Conservation (phyloP, 2,888 invertebrate genomes). For the Melanargia galathea region DNA sequence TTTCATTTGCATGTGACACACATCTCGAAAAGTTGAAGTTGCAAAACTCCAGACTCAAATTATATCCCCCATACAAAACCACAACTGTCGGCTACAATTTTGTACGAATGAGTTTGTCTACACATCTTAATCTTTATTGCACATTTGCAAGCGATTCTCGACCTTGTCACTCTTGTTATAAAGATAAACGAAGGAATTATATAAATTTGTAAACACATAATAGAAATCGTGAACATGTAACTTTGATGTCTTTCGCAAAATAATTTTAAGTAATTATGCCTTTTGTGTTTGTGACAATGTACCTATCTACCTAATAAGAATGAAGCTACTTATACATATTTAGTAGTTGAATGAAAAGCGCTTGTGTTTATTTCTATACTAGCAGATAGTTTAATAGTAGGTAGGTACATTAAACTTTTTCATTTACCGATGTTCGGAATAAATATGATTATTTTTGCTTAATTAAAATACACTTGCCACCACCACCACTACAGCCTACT, state of each 20-base stretch:
- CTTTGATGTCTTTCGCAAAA: conserved; percentile 57
- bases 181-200: conserved; percentile 32
- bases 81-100: conserved; percentile 65
- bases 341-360: neutral
- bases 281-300: conserved; percentile 31
- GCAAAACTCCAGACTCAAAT: conserved; percentile 46
- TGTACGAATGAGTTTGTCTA: conserved; percentile 63
- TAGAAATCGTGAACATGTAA: conserved; percentile 64
- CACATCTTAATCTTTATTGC: conserved; percentile 53
- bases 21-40: conserved; percentile 34
- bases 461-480: too few species aligned
- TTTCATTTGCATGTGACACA: conserved; percentile 16
- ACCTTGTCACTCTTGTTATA: conserved; percentile 44
- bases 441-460: too few species aligned
- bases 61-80: conserved; percentile 53
- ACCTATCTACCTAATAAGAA: too few species aligned
- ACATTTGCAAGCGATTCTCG: conserved; percentile 39
- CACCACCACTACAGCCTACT: too few species aligned
- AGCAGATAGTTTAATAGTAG: too few species aligned
- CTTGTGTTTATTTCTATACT: neutral
- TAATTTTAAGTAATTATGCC: conserved; percentile 43
- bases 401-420: too few species aligned
- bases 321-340: neutral
- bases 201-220: conserved; percentile 54
- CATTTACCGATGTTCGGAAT: too few species aligned